A percentile compares a stretch with the other conserved stretches of the same genome.
phyloP scores from a whole-genome alignment of 2,888 invertebrate genomes.

The Dione vanillae region DNA sequence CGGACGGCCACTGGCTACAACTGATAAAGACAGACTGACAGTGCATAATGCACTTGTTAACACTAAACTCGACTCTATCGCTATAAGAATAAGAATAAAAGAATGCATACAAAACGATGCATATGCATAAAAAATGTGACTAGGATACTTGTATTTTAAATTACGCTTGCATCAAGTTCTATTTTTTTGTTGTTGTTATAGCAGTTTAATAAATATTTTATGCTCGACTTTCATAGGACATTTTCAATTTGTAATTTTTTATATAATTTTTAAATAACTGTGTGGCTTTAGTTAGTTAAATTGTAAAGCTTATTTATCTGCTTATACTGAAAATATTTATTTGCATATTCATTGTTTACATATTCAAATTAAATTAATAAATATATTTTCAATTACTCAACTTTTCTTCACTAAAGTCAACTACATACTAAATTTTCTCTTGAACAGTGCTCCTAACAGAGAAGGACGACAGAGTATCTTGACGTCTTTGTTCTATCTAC shows the following conservation, averaged over 20 bases:
- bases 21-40: conserved; percentile 77
- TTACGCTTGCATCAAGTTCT: conserved; percentile 28
- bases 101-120: conserved; percentile 34
- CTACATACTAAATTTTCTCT: no score
- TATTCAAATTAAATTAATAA: no score
- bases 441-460: no score
- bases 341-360: no score
- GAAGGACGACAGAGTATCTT: no score
- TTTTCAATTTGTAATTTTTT: not conserved
- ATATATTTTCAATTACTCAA: no score
- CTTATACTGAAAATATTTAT: no score
- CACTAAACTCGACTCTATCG: conserved; percentile 45
- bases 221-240: not conserved
- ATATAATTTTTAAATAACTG: not conserved
- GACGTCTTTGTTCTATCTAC: no score
- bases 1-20: conserved; percentile 68
- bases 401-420: no score
- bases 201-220: conserved; percentile 11
- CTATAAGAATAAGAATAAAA: conserved; percentile 39
- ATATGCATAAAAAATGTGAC: conserved; percentile 42
- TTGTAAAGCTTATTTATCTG: no score
- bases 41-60: conserved; percentile 41
- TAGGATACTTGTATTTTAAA: conserved; percentile 40
- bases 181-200: conserved; percentile 4
- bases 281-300: no score